Evolutionary conservation across 2,888 invertebrate genomes (phyloP).

Genomic region (Melinaea marsaeus): DNA sequence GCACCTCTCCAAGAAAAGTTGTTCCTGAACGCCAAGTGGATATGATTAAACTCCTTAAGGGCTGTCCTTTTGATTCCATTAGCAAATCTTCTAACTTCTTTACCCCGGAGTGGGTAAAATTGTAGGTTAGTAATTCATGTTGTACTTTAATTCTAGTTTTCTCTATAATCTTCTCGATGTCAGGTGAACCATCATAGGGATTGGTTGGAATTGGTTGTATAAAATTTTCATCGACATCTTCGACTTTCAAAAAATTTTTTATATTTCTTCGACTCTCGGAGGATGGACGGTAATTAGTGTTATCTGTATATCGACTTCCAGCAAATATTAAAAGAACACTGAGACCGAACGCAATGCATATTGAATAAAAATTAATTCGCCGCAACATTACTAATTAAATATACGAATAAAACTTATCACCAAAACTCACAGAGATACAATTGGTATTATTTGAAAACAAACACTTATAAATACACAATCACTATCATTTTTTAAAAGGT

Average conservation of each 20-base stretch:
- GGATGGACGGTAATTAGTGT: conserved; percentile 69
- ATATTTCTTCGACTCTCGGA: conserved; percentile 64
- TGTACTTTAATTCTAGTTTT: conserved; percentile 60
- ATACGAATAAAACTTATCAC: conserved; percentile 44
- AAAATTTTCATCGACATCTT: conserved; percentile 61
- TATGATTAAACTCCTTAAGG: conserved; percentile 86
- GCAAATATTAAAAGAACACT: conserved; percentile 74
- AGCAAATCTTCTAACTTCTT: conserved; percentile 82
- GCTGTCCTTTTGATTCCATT: conserved; percentile 83
- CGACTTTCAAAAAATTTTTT: conserved; percentile 80
- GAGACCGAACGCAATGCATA: conserved; percentile 74
- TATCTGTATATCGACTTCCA: conserved; percentile 77
- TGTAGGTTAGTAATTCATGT: conserved; percentile 61
- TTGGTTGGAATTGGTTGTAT: conserved; percentile 58
- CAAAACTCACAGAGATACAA: conserved; percentile 29
- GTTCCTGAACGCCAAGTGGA: conserved; percentile 96
- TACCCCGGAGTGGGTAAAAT: conserved; percentile 58
- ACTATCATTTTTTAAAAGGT: conserved; percentile 60
- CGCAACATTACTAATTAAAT: conserved; percentile 70
- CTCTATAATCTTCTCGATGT: conserved; percentile 61
- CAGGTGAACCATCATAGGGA: conserved; percentile 56
- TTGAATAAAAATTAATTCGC: conserved; percentile 72
- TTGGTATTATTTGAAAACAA: conserved; percentile 35
- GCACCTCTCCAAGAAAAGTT: conserved; percentile 90
- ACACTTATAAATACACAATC: conserved; percentile 55